Evolutionary conservation across 2,113 vertebrate species (phyloP).

Genomic region (Pelecanoides urinatrix): DNA sequence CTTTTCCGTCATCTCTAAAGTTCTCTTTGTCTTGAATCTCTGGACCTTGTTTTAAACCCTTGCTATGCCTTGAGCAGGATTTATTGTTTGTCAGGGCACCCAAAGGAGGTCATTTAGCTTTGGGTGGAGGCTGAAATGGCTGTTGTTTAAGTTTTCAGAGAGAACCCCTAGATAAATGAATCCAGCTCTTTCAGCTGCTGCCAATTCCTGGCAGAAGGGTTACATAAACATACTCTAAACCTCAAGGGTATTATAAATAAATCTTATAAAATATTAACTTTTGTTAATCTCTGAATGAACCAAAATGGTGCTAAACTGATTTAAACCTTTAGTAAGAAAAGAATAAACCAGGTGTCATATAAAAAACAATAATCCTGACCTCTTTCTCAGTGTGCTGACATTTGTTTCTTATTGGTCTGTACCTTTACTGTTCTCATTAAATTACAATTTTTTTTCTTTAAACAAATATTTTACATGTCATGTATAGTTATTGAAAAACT

Average conservation of each 20-base stretch:
- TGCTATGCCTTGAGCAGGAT: constrained; percentile 28
- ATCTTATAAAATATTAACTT: constrained; percentile 54
- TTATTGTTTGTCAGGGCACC: constrained; percentile 51
- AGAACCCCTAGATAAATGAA: constrained; percentile 60
- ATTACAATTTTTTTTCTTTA: background rate
- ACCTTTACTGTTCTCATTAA: background rate
- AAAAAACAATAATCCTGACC: background rate
- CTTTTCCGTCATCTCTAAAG: background rate
- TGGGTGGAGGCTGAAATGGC: constrained; percentile 58
- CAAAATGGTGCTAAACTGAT: constrained; percentile 25
- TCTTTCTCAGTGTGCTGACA: background rate
- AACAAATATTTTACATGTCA: background rate
- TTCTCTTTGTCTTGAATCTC: constrained; percentile 7
- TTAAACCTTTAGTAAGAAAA: constrained; percentile 6
- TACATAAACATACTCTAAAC: constrained; percentile 59
- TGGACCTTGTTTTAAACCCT: constrained; percentile 21
- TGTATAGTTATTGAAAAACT: background rate
- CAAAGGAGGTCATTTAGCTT: constrained; percentile 53
- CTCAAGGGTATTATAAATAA: constrained; percentile 61
- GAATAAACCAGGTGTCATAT: background rate
- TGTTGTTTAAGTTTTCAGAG: constrained; percentile 48
- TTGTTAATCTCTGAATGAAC: constrained; percentile 10
- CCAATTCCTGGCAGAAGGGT: constrained; percentile 53
- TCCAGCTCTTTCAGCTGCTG: constrained; percentile 59
- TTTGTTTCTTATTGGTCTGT: background rate